Conservation (phyloP, 2,113 vertebrate species). For the Tachysurus vachellii region DNA sequence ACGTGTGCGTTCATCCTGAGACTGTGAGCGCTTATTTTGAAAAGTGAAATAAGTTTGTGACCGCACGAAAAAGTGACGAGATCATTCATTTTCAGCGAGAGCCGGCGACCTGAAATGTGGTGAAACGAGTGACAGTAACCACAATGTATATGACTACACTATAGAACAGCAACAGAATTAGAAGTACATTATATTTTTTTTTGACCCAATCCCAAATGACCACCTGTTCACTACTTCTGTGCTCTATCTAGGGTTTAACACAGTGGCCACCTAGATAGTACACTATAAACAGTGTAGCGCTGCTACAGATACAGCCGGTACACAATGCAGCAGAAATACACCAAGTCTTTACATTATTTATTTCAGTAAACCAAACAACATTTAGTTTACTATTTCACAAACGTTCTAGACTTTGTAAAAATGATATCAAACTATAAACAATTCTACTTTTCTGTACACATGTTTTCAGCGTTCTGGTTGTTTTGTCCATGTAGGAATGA, state of each 20-base stretch:
- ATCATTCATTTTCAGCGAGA: too few relatives aligned
- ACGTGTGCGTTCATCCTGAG: not conserved
- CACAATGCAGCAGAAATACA: not conserved
- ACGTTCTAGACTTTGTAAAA: not conserved
- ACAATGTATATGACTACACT: not conserved
- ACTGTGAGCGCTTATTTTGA: not conserved
- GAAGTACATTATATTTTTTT: not conserved
- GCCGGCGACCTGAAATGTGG: too few relatives aligned
- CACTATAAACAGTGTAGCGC: not conserved
- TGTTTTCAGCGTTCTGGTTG: too few relatives aligned
- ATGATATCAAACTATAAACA: not conserved
- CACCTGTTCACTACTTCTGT: not conserved
- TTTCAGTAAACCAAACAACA: not conserved
- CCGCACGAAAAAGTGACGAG: too few relatives aligned
- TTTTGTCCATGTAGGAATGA: not conserved
- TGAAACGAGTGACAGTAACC: not conserved
- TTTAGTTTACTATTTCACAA: not conserved
- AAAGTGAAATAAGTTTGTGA: not conserved
- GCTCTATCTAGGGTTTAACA: not conserved
- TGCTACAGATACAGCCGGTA: not conserved
- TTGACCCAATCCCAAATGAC: not conserved
- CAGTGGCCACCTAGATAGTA: not conserved
- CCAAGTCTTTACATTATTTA: too few relatives aligned
- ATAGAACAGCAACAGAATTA: not conserved
- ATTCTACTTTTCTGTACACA: not conserved